Conservation (phyloP, 2,888 invertebrate species). For the Dorcus hopei region DNA sequence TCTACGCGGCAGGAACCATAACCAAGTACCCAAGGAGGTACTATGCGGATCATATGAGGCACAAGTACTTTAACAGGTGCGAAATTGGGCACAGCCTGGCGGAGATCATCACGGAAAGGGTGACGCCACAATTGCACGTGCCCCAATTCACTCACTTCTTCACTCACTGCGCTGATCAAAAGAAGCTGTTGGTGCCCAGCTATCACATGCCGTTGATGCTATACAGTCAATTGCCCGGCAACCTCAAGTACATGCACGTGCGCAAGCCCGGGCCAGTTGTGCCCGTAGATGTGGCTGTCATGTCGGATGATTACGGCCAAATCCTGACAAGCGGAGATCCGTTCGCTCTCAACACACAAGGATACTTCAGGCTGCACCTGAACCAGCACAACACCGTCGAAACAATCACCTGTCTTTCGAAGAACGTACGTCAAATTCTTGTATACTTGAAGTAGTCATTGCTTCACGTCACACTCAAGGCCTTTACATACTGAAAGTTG, state of each 20-base stretch:
- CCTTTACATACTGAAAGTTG: neutral
- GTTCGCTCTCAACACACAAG: constrained; percentile 42
- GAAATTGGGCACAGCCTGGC: constrained; percentile 63
- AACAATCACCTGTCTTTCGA: constrained; percentile 59
- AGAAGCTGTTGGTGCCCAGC: constrained; percentile 33
- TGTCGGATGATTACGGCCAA: constrained; percentile 49
- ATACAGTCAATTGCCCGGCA: constrained; percentile 58
- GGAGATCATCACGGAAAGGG: constrained; percentile 22
- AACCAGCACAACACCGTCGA: constrained; percentile 56
- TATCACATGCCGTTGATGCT: constrained; percentile 45
- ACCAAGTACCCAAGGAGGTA: constrained; percentile 62
- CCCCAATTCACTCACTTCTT: neutral
- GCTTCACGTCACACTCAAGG: neutral
- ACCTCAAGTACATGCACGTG: constrained; percentile 58
- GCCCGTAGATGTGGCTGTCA: constrained; percentile 52
- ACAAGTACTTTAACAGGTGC: constrained; percentile 57
- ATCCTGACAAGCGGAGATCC: constrained; percentile 57
- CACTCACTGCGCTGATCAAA: neutral
- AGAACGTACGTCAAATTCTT: constrained; percentile 1
- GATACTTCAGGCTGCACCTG: constrained; percentile 61
- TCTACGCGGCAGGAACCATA: constrained; percentile 65
- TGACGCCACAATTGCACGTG: constrained; percentile 14
- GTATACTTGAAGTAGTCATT: neutral
- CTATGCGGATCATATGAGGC: constrained; percentile 53
- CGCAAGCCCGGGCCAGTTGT: constrained; percentile 56